A percentile compares a stretch with the other conserved stretches of the same genome.
These are phyloP conservation scores for Corvus hawaiiensis DNA, from an alignment of 2,113 vertebrate genomes.

Conservation along the genomic window DNA sequence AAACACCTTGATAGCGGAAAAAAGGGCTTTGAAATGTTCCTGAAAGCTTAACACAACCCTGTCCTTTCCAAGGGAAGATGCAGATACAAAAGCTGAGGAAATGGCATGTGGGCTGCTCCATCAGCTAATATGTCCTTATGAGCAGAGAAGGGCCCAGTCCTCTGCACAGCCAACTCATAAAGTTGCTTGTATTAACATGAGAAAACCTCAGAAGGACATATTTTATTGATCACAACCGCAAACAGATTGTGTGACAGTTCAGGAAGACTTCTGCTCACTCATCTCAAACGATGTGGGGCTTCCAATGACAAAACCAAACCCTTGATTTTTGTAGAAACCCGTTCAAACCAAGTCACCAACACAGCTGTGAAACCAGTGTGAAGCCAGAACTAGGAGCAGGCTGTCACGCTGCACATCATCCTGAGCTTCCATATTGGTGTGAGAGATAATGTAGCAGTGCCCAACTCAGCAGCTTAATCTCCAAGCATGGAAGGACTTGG, in stretches of 20 bases:
- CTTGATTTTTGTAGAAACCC: neutral
- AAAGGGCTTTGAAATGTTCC: neutral
- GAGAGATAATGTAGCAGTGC: neutral
- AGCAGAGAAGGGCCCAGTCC: neutral
- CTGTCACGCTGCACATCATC: neutral
- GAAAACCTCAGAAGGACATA: neutral
- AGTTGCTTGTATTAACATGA: neutral
- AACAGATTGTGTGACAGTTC: neutral
- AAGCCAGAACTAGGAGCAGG: neutral
- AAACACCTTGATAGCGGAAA: neutral
- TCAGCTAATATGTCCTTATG: neutral
- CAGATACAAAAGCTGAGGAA: neutral
- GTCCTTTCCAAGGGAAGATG: neutral
- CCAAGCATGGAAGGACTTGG: neutral
- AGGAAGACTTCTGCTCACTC: neutral
- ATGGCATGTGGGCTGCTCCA: neutral
- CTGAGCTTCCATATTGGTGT: neutral
- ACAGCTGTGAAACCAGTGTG: neutral
- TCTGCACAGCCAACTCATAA: neutral
- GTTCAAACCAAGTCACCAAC: accelerated
- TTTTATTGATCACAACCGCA: neutral
- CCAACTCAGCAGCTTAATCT: neutral
- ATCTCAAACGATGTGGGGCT: neutral
- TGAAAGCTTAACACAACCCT: neutral
- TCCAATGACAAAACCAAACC: neutral